Evolutionary conservation across 2,797 vertebrate genomes (phyloP).

Genomic region (Mormyrops boulengeri): DNA sequence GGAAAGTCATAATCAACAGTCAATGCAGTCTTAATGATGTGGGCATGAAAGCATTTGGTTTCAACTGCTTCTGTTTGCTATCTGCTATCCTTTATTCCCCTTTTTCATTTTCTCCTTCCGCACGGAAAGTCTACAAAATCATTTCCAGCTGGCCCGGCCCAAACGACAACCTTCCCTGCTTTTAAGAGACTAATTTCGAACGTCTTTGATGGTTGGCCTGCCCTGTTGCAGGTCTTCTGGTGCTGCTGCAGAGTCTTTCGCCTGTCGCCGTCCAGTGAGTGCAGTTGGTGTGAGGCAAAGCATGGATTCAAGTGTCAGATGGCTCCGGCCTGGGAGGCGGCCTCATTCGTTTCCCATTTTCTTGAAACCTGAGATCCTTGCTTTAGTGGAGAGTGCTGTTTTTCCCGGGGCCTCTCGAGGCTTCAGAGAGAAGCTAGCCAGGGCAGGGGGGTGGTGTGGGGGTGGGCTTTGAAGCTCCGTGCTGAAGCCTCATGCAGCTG

Average conservation of each 20-base stretch:
- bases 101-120: background rate
- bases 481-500: constrained; percentile 8
- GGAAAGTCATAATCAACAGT: constrained; percentile 42
- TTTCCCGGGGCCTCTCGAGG: constrained; percentile 8
- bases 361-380: background rate
- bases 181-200: background rate
- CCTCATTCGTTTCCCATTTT: background rate
- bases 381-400: constrained; percentile 29
- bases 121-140: background rate
- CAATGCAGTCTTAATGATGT: constrained; percentile 29
- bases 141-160: background rate
- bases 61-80: background rate
- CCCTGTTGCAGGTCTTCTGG: background rate
- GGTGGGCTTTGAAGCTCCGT: constrained; percentile 36
- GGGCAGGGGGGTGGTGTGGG: background rate
- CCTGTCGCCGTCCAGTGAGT: background rate
- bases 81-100: background rate
- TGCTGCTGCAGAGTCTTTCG: background rate
- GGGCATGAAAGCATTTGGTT: background rate
- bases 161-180: background rate
- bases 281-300: background rate
- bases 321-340: background rate
- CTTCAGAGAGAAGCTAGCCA: background rate
- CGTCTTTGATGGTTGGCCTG: background rate
- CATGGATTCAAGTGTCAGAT: background rate